These are phyloP conservation scores for Hemistola chrysoprasaria DNA, from an alignment of 2,888 invertebrate species.

Conservation along the genomic window DNA sequence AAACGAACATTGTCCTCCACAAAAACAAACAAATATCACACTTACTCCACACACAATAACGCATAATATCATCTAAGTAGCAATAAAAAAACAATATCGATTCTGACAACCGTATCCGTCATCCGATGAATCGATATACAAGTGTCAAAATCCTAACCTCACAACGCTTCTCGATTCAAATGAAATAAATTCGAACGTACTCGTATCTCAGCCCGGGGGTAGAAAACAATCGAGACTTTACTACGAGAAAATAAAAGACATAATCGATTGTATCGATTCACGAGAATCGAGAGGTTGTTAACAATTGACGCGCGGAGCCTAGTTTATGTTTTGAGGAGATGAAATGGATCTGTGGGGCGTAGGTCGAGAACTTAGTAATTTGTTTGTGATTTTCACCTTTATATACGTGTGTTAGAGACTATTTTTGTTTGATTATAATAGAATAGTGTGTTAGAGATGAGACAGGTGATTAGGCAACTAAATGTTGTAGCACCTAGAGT, in stretches of 20 bases:
- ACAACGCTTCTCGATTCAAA: slow-evolving; percentile 41
- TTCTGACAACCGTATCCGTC: slow-evolving; percentile 41
- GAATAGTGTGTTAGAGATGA: slow-evolving; percentile 65
- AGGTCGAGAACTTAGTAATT: slow-evolving; percentile 51
- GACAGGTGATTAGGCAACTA: slow-evolving; percentile 61
- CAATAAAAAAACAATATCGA: slow-evolving; percentile 27
- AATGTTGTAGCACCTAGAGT: slow-evolving; percentile 44
- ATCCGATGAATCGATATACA: slow-evolving; percentile 56
- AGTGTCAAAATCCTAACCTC: slow-evolving; percentile 61
- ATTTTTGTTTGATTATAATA: slow-evolving; percentile 45
- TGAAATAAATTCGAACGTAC: slow-evolving; percentile 44
- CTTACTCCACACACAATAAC: slow-evolving; percentile 36
- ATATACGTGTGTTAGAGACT: slow-evolving; percentile 31
- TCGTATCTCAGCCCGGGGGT: slow-evolving; percentile 55
- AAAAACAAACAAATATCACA: slow-evolving; percentile 43
- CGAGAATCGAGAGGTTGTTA: slow-evolving; percentile 78
- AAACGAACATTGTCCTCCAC: slow-evolving; percentile 57
- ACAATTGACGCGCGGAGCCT: slow-evolving; percentile 77
- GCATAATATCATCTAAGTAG: slow-evolving; percentile 23
- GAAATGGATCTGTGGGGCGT: slow-evolving; percentile 76
- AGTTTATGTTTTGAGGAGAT: slow-evolving; percentile 73
- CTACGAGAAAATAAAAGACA: slow-evolving; percentile 72
- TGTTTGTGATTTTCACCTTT: slow-evolving; percentile 33
- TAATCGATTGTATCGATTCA: slow-evolving; percentile 74
- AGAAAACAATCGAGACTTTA: slow-evolving; percentile 70